Evolutionary conservation across 2,888 invertebrate genomes (phyloP).

Genomic region (Drosophila neonasuta): DNA sequence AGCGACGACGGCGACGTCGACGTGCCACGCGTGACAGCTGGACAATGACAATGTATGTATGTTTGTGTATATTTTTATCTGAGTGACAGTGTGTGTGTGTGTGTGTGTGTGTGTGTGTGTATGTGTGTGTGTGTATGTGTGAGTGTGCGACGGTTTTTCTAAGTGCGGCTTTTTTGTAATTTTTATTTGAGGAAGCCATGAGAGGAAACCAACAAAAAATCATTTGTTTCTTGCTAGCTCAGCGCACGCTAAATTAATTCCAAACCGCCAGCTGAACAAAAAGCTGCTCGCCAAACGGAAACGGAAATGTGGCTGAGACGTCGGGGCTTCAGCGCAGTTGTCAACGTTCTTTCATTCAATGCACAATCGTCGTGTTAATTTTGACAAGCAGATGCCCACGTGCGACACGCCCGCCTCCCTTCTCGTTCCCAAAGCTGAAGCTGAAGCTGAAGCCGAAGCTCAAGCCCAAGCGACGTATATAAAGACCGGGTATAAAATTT

Average conservation of each 20-base stretch:
- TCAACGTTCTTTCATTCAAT: slow-evolving; percentile 56
- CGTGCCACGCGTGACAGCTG: slow-evolving; percentile 74
- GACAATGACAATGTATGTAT: slow-evolving; percentile 67
- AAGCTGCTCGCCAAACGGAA: slow-evolving; percentile 68
- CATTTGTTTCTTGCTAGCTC: slow-evolving; percentile 75
- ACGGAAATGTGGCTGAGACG: slow-evolving; percentile 75
- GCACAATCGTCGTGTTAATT: slow-evolving; percentile 74
- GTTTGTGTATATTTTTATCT: slow-evolving; percentile 14
- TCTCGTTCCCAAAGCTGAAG: neutral
- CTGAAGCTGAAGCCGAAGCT: neutral
- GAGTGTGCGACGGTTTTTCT: slow-evolving; percentile 37
- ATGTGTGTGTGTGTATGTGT: neutral
- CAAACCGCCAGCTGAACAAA: slow-evolving; percentile 67
- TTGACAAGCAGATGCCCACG: slow-evolving; percentile 75
- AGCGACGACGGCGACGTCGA: slow-evolving; percentile 39
- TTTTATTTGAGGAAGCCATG: slow-evolving; percentile 60
- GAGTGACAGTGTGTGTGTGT: slow-evolving; percentile 17
- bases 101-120: slow-evolving; percentile 14
- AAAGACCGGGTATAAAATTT: slow-evolving; percentile 50
- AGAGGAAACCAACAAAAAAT: slow-evolving; percentile 56
- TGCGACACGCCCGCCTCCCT: slow-evolving; percentile 37
- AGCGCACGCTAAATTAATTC: slow-evolving; percentile 76
- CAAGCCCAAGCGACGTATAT: slow-evolving; percentile 12
- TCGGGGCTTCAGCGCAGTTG: slow-evolving; percentile 57
- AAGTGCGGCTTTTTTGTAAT: slow-evolving; percentile 59